Percentiles rank a stretch among this genome's conserved stretches.
phyloP scores from a whole-genome alignment of 2,888 invertebrate genomes.

The Homarus gammarus region DNA sequence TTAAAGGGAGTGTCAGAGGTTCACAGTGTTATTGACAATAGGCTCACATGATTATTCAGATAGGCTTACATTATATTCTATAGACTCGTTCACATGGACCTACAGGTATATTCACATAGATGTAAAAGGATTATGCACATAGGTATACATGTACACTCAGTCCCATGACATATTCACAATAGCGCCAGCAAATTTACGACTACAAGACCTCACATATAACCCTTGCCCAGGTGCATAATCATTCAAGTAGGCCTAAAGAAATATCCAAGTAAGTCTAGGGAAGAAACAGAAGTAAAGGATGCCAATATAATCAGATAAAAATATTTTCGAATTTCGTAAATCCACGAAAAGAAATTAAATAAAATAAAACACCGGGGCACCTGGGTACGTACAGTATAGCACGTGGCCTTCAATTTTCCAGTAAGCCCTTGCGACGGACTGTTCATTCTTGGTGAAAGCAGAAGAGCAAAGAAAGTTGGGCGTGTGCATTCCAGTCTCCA shows the following conservation, averaged over 20 bases:
- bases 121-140: neutral
- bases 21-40: neutral
- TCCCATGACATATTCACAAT: neutral
- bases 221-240: neutral
- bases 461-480: constrained; percentile 13
- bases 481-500: neutral
- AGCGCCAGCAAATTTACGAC: neutral
- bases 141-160: neutral
- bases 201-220: neutral
- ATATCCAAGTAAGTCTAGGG: neutral
- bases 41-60: neutral
- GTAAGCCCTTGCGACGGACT: neutral
- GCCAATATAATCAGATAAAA: neutral
- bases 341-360: neutral
- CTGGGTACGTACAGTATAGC: no score
- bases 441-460: neutral
- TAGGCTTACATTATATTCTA: neutral
- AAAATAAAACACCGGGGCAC: no score
- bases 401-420: no score
- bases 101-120: neutral
- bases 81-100: neutral
- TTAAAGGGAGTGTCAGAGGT: neutral
- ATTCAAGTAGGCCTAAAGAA: neutral
- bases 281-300: neutral
- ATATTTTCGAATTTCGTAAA: neutral